Percentiles rank a stretch among this genome's conserved stretches.
phyloP scores from a whole-genome alignment of 2,888 invertebrate genomes.

The Ophion ventricosus region DNA sequence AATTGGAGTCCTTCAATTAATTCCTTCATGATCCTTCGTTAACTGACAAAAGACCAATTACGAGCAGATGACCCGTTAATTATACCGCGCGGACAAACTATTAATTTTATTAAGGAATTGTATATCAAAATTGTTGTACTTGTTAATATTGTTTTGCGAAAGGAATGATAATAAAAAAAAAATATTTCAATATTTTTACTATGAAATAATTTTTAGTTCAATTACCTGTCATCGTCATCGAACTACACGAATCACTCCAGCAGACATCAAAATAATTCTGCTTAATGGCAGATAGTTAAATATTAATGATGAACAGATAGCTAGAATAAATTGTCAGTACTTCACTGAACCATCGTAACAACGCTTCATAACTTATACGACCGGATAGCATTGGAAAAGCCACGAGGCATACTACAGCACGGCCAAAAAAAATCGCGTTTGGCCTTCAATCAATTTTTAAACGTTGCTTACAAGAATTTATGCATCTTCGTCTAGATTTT shows the following conservation, averaged over 20 bases:
- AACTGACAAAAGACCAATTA: neutral
- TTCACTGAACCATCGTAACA: neutral
- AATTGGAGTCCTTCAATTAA: neutral
- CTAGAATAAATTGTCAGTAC: neutral
- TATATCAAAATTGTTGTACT: conserved; percentile 17
- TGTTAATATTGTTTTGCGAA: conserved; percentile 31
- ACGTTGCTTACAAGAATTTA: neutral
- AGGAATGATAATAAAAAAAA: conserved; percentile 34
- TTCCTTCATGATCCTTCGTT: neutral
- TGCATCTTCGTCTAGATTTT: neutral
- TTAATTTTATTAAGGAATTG: neutral
- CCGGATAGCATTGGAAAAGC: neutral
- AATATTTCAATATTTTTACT: conserved; percentile 29
- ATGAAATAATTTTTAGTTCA: neutral
- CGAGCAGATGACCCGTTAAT: neutral
- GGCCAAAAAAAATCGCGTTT: neutral
- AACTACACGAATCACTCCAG: neutral
- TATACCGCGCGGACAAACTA: neutral
- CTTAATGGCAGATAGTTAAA: neutral
- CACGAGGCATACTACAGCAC: neutral
- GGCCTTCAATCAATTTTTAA: neutral
- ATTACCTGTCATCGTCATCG: neutral
- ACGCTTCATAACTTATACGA: neutral
- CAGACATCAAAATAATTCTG: neutral
- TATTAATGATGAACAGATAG: neutral